Evolutionary conservation across 2,797 vertebrate species (phyloP), one percentile per base, ranked within the genome.

Genomic region (Arremon aurantiirostris): DNA sequence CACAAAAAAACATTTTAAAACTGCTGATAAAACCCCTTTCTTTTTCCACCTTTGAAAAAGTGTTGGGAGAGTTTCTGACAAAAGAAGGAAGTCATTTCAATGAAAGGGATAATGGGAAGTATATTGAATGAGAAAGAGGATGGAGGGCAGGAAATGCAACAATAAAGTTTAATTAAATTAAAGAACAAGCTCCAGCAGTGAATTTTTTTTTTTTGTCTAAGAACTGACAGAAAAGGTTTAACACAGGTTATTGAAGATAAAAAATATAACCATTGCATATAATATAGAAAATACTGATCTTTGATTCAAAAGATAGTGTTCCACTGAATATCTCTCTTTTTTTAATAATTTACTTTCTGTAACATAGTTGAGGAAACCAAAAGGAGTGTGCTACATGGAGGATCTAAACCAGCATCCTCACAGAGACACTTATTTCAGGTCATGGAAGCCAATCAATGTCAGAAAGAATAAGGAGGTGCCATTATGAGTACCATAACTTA

Each of bases 121-220:
- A 72, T 81, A 86, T 68, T 95, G 82, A 93, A 95, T 95, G 80
- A 91, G 57, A 92, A 66, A 79, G 90, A 82, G 26, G 59, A 94
- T 44, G 28, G 85, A 95, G 52, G 85, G 82, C 80, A 95, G 73
- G 75, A 94, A 93, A 90, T 34, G 32, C 90, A 89, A 95, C 64
- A 96, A 91, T 89, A 69, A 90, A 91, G 61, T 96, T 96, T 94
- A 96, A 96, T 97, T 97, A 93, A 95, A 92, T 95, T 96, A 95
- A 91, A 96, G 94, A 95, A 93, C 83, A 87, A 93, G 47, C 37
- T 95, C 87, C 91, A 92, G 76, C 95, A 82, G 92, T 71, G 81
- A 89, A 95, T 64, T 84, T 52, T 27, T 42, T 81, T 79, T 71
- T 63, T 19, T 41, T 17, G 4, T 44, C 60, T 80, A 92, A 94